Evolutionary conservation across 2,888 invertebrate species (phyloP).

Genomic region (Pemphredon lugubris): DNA sequence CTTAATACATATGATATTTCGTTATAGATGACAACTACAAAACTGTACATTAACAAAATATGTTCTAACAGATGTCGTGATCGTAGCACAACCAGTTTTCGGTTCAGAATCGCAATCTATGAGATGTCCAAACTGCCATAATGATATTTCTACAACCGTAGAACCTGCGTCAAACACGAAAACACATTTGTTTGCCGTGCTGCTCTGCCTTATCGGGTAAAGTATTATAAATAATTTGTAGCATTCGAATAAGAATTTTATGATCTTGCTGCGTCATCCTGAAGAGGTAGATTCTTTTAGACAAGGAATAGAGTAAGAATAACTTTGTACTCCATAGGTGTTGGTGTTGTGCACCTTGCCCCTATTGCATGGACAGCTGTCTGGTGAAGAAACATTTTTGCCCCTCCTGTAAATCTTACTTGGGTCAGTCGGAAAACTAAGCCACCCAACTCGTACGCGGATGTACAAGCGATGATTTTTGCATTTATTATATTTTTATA

Average conservation of each 20-base stretch:
- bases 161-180: conserved; percentile 80
- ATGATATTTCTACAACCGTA: conserved; percentile 78
- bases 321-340: no score
- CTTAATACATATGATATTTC: no score
- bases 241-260: no score
- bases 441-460: no score
- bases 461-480: no score
- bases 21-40: no score
- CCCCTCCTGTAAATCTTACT: conserved; percentile 80
- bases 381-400: conserved; percentile 81
- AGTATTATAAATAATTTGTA: conserved; percentile 42
- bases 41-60: no score
- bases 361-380: conserved; percentile 82
- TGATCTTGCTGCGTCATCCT: no score
- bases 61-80: conserved; percentile 63
- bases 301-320: no score
- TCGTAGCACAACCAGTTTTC: conserved; percentile 58
- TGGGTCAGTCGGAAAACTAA: conserved; percentile 77
- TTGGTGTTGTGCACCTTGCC: conserved; percentile 81
- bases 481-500: neutral
- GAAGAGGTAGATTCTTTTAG: no score
- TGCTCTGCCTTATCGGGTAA: conserved; percentile 81
- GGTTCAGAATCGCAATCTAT: conserved; percentile 79
- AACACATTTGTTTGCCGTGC: conserved; percentile 82
- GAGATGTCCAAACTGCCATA: conserved; percentile 81